Conservation (phyloP, 2,888 invertebrate genomes). For the Chrysolina americana region DNA sequence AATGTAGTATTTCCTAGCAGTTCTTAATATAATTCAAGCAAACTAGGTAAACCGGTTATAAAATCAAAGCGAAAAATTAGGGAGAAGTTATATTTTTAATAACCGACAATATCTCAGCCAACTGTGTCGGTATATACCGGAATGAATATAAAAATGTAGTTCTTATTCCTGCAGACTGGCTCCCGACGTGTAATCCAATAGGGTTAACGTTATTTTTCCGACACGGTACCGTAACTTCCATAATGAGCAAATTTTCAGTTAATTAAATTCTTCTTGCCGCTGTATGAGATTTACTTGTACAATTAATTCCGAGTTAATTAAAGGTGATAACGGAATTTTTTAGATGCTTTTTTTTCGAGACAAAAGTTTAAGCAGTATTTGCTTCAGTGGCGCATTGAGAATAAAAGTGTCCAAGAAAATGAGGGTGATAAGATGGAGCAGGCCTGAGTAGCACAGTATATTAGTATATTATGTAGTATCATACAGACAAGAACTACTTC, state of each 20-base stretch:
- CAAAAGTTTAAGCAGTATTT: neutral
- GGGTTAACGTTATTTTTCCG: conserved; percentile 45
- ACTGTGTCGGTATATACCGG: conserved; percentile 1
- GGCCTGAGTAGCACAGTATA: too few relatives aligned
- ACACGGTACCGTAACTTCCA: conserved; percentile 37
- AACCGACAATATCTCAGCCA: neutral
- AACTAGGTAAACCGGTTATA: neutral
- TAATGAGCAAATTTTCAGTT: conserved; percentile 48
- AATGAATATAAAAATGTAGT: conserved; percentile 16
- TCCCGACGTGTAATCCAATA: conserved; percentile 37
- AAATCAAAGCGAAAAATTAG: neutral
- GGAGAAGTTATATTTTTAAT: neutral
- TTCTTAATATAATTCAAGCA: neutral
- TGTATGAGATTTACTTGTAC: conserved; percentile 43
- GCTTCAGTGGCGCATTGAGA: neutral
- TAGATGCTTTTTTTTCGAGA: conserved; percentile 16
- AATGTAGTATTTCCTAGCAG: too few relatives aligned
- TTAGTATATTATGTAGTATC: too few relatives aligned
- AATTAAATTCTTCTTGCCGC: conserved; percentile 45
- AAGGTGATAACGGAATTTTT: conserved; percentile 46
- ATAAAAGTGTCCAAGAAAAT: neutral
- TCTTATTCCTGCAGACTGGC: neutral
- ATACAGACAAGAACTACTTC: too few relatives aligned
- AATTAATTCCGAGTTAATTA: conserved; percentile 45
- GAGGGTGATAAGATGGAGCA: too few relatives aligned